Evolutionary conservation across 2,797 vertebrate species (phyloP).

Genomic region (Eulemur mongoz): DNA sequence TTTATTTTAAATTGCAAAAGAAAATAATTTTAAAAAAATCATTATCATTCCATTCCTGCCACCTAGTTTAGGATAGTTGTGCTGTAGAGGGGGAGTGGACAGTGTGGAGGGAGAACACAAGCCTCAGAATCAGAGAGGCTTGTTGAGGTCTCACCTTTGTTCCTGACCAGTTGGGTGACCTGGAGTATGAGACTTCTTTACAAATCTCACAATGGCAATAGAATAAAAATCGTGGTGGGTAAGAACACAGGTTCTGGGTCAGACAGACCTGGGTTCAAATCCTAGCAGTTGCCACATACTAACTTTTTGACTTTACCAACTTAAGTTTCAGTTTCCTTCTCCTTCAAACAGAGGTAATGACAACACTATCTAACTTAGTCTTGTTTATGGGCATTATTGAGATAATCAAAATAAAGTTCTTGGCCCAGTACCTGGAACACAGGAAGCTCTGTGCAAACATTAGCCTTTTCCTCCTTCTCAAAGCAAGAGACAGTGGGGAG

Average conservation of each 20-base stretch:
- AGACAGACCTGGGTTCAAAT: not conserved
- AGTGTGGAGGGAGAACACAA: not conserved
- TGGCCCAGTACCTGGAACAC: not conserved
- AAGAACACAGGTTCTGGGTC: not conserved
- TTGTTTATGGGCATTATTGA: not conserved
- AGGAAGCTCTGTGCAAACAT: not conserved
- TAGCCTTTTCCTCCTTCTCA: not conserved
- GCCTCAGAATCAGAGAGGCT: not conserved
- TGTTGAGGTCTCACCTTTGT: not conserved
- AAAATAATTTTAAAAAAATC: not conserved
- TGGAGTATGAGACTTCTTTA: not conserved
- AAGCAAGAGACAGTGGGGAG: not conserved
- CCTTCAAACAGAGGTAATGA: not conserved
- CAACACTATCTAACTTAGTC: not conserved
- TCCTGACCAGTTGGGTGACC: not conserved
- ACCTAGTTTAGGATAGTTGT: not conserved
- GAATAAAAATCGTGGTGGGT: not conserved
- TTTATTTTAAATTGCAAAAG: not conserved
- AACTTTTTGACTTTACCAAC: not conserved
- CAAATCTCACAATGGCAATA: not conserved
- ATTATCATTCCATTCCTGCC: not conserved
- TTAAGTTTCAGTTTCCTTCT: conserved; percentile 32
- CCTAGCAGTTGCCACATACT: not conserved
- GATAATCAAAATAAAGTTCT: not conserved
- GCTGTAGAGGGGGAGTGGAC: not conserved